phyloP scores from a whole-genome alignment of 2,888 invertebrate genomes.

The Lagria hirta region DNA sequence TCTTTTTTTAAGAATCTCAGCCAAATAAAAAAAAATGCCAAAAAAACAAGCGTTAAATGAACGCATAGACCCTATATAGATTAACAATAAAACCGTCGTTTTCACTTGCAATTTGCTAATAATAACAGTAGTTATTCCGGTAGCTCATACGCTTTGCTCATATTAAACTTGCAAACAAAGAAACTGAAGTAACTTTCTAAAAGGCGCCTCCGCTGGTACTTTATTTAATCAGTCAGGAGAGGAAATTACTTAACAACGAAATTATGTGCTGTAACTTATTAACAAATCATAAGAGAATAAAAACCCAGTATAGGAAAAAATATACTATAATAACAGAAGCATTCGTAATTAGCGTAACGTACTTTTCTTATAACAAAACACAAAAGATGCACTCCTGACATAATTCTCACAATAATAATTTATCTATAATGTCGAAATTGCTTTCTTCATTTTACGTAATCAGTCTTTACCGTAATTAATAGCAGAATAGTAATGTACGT shows the following conservation, averaged over 20 bases:
- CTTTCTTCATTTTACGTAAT: slow-evolving; percentile 21
- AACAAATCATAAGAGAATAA: slow-evolving; percentile 5
- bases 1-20: no score
- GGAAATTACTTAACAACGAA: slow-evolving; percentile 15
- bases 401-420: slow-evolving; percentile 15
- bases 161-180: slow-evolving; percentile 9
- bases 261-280: slow-evolving; percentile 13
- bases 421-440: slow-evolving; percentile 8
- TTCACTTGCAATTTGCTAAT: slow-evolving; percentile 14
- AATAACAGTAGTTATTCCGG: slow-evolving; percentile 6
- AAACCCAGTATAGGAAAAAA: slow-evolving; percentile 3
- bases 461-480: no score
- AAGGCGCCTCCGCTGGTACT: slow-evolving; percentile 13
- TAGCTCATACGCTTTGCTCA: slow-evolving; percentile 10
- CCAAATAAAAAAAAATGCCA: no score
- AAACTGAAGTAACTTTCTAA: slow-evolving; percentile 14
- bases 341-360: no score
- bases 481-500: no score
- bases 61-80: no score
- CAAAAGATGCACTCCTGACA: slow-evolving; percentile 20
- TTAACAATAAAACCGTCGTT: slow-evolving; percentile 7
- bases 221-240: slow-evolving; percentile 16
- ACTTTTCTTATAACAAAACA: slow-evolving; percentile 7
- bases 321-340: no score
- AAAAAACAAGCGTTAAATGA: no score